A percentile compares a stretch with the other conserved stretches of the same genome.
phyloP scores from a whole-genome alignment of 2,888 invertebrate species.

The Aricia artaxerxes region DNA sequence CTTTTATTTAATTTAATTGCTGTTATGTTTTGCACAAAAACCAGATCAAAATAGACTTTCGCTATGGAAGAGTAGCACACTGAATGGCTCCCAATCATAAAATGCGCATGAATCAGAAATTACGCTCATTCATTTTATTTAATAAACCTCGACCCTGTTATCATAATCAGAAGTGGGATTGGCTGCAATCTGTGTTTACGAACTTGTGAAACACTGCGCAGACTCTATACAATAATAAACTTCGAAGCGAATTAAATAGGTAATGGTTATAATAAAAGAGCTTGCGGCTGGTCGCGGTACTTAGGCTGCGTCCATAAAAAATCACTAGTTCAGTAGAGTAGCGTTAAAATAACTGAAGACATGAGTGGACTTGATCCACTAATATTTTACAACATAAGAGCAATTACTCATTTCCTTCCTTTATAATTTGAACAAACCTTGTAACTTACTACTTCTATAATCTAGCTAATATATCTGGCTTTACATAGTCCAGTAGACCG shows the following conservation, averaged over 20 bases:
- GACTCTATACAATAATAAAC: constrained; percentile 32
- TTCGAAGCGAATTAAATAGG: constrained; percentile 23
- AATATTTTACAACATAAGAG: too few species aligned
- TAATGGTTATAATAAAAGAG: constrained; percentile 26
- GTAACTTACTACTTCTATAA: too few species aligned
- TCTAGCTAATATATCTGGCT: too few species aligned
- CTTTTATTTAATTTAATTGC: background rate
- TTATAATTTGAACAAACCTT: too few species aligned
- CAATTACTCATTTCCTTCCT: too few species aligned
- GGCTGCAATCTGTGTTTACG: constrained; percentile 45
- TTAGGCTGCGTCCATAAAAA: background rate
- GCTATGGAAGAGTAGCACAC: background rate
- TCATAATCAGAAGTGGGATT: constrained; percentile 48
- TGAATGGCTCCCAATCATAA: constrained; percentile 1
- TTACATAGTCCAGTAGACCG: too few species aligned
- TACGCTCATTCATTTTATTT: constrained; percentile 59
- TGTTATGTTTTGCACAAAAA: background rate
- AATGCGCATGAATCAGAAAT: constrained; percentile 35
- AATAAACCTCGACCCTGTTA: constrained; percentile 61
- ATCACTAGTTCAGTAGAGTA: too few species aligned
- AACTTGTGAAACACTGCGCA: constrained; percentile 33
- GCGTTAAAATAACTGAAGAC: too few species aligned
- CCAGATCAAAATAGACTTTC: background rate
- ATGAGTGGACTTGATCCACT: too few species aligned
- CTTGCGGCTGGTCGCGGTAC: constrained; percentile 32